phyloP scores from a whole-genome alignment of 2,113 vertebrate genomes.

The Odocoileus hemionus region DNA sequence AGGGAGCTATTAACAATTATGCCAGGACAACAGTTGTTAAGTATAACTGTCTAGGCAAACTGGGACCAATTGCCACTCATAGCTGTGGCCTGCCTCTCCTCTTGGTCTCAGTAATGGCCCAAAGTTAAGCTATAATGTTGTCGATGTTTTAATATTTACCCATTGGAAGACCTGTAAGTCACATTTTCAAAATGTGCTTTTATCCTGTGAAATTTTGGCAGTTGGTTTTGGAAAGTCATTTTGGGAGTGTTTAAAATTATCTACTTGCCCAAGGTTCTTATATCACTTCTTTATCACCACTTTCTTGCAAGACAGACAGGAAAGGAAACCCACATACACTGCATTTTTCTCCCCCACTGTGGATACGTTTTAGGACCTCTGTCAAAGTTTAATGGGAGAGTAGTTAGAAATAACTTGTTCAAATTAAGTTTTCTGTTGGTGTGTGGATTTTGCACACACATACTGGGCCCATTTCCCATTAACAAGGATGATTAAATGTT shows the following conservation, averaged over 20 bases:
- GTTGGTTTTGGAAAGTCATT: background rate
- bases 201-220: conserved; percentile 3
- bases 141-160: conserved; percentile 6
- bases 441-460: conserved; percentile 8
- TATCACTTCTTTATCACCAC: background rate
- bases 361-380: background rate
- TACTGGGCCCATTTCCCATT: conserved; percentile 42
- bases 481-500: conserved; percentile 62
- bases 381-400: conserved; percentile 32
- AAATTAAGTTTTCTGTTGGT: conserved; percentile 52
- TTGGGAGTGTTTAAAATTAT: background rate
- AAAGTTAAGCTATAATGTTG: background rate
- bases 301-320: background rate
- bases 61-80: background rate
- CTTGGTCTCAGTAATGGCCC: background rate
- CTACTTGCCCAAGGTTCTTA: background rate
- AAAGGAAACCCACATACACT: background rate
- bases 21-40: background rate
- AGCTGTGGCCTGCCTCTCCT: background rate
- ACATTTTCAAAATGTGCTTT: background rate
- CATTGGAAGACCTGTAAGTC: background rate
- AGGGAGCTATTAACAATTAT: background rate
- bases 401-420: conserved; percentile 34
- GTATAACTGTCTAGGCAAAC: background rate
- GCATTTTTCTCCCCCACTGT: background rate